Conservation (phyloP, 2,888 invertebrate species). For the Ectropis crepuscularia region DNA sequence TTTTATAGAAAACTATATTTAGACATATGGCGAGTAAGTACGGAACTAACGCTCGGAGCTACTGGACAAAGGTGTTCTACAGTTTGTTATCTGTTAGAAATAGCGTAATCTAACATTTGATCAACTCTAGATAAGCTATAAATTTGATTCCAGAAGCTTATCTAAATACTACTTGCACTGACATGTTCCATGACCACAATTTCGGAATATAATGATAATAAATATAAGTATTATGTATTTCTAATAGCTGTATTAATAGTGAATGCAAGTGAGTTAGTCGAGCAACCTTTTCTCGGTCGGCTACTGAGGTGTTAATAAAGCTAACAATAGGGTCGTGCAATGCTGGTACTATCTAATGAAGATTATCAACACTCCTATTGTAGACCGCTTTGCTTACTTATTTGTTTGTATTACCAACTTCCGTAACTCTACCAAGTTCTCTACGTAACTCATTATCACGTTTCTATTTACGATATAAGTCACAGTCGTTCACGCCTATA, state of each 20-base stretch:
- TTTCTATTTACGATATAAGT: background rate
- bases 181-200: constrained; percentile 36
- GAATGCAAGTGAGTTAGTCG: background rate
- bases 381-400: constrained; percentile 47
- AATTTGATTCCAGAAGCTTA: constrained; percentile 1
- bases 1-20: constrained; percentile 72
- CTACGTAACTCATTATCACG: background rate
- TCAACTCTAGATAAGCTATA: background rate
- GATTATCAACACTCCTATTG: constrained; percentile 55
- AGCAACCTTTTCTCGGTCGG: constrained; percentile 64
- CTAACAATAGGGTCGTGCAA: constrained; percentile 68
- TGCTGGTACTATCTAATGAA: constrained; percentile 68
- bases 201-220: too few species aligned
- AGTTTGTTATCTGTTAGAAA: constrained; percentile 11
- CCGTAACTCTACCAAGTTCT: constrained; percentile 12
- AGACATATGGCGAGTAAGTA: constrained; percentile 60
- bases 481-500: too few species aligned
- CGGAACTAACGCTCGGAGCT: constrained; percentile 48
- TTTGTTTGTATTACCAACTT: constrained; percentile 41
- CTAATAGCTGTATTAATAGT: constrained; percentile 38
- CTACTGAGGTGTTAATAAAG: constrained; percentile 67
- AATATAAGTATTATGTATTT: too few species aligned
- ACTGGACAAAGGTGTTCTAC: constrained; percentile 53
- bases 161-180: background rate
- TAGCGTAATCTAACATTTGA: background rate